phyloP scores from a whole-genome alignment of 2,113 vertebrate genomes.

The Etheostoma cragini region DNA sequence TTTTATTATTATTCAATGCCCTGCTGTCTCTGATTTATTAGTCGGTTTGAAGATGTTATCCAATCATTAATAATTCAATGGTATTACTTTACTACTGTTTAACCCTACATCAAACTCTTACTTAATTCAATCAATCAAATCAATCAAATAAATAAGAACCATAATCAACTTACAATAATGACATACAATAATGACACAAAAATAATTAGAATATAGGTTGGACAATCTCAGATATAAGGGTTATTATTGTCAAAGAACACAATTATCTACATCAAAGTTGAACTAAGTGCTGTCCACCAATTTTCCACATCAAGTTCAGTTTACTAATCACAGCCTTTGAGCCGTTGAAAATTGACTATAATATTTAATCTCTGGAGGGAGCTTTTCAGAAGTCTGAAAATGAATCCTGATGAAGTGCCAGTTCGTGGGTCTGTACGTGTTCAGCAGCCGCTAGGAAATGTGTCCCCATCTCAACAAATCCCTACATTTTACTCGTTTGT shows the following conservation, averaged over 20 bases:
- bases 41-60: conserved; percentile 45
- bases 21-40: conserved; percentile 33
- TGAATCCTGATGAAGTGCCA: too few relatives aligned
- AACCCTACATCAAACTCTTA: not conserved
- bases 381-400: not conserved
- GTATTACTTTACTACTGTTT: not conserved
- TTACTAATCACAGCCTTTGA: not conserved
- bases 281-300: not conserved
- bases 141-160: conserved; percentile 1
- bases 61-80: conserved; percentile 24
- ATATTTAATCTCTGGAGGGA: not conserved
- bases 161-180: not conserved
- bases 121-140: conserved; percentile 7
- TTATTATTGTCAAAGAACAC: not conserved
- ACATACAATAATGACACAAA: not conserved
- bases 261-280: not conserved
- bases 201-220: not conserved
- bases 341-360: not conserved
- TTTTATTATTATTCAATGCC: conserved; percentile 22
- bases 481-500: too few relatives aligned
- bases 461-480: too few relatives aligned
- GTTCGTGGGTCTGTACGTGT: too few relatives aligned
- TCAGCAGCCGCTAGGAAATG: too few relatives aligned
- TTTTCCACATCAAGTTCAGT: not conserved
- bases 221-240: not conserved